Base-by-base conservation (phyloP, 2,888 invertebrate species). In the Spodoptera exigua region DNA sequence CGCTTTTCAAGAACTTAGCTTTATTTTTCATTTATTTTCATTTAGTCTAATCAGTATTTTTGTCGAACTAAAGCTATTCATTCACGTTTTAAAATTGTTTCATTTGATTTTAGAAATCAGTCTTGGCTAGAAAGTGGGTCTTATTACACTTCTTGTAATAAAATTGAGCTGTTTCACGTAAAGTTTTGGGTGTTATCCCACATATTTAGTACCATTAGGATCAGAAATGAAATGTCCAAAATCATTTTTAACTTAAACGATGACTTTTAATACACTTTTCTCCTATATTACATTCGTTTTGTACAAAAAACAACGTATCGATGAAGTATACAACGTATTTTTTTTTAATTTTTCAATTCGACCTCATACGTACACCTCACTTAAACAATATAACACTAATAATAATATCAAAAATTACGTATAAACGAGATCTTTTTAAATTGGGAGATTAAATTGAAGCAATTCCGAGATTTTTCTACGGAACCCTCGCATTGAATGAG, bases 231-330 rank as follows among this genome's bases (percentile, higher is more conserved):
- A 90, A 89, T 87, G 45, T 76, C 86, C 74, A 61, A 49, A 64
- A 58, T 86, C 85, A 87, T 88, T 90, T 89, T 87, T 89, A 93
- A 93, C 91, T 92, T 92, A 92, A 92, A 92, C 89, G 83, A 91
- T 92, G 91, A 93, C 91, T 93, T 93, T 93, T 94, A 94, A 92
- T 93, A 92, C 89, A 91, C 86, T 89, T 88, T 84, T 82, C 61
- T 87, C 84, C 89, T 93, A 93, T 90, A 86, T 90, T 92, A 92
- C 91, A 92, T 87, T 89, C 83, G 85, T 90, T 89, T 86, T 93
- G 90, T 93, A 93, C 90, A 93, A 92, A n/a, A 76, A 93, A 92
- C 90, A 92, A 90, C 87, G 86, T 87, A 86, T 88, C 56, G 72
- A 70, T 76, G 73, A 76, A 83, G 83, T 89, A 91, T 91, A 91